Evolutionary conservation across 2,797 vertebrate genomes (phyloP).

Genomic region (Sitta carolinensis): DNA sequence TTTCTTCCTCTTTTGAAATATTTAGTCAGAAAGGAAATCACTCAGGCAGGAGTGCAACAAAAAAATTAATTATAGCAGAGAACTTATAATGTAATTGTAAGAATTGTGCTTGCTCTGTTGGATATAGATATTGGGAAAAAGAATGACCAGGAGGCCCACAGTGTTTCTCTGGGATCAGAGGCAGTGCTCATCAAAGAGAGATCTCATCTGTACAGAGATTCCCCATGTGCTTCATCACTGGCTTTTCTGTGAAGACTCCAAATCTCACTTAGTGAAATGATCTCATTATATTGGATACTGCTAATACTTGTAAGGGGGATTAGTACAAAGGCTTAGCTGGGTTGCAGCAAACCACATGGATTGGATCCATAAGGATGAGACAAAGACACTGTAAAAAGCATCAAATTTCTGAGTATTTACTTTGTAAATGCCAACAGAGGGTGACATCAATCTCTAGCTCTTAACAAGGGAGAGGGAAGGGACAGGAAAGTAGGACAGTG

Average conservation of each 20-base stretch:
- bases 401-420: background rate
- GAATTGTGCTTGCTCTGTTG: slow-evolving; percentile 36
- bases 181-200: slow-evolving; percentile 24
- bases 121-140: slow-evolving; percentile 35
- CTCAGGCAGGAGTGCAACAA: slow-evolving; percentile 21
- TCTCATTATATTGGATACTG: background rate
- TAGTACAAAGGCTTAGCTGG: slow-evolving; percentile 14
- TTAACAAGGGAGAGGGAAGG: background rate
- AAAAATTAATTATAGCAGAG: slow-evolving; percentile 43
- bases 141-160: background rate
- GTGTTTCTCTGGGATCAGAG: slow-evolving; percentile 38
- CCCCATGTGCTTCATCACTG: background rate
- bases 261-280: background rate
- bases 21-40: slow-evolving; percentile 40
- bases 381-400: background rate
- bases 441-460: background rate
- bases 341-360: background rate
- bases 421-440: background rate
- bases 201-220: background rate
- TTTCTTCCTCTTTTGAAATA: slow-evolving; percentile 42
- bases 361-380: background rate
- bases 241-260: background rate
- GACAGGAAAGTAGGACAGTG: background rate
- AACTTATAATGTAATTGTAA: background rate
- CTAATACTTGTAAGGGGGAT: background rate